Conservation (phyloP, 2,888 invertebrate species). For the Lochmaea capreae region DNA sequence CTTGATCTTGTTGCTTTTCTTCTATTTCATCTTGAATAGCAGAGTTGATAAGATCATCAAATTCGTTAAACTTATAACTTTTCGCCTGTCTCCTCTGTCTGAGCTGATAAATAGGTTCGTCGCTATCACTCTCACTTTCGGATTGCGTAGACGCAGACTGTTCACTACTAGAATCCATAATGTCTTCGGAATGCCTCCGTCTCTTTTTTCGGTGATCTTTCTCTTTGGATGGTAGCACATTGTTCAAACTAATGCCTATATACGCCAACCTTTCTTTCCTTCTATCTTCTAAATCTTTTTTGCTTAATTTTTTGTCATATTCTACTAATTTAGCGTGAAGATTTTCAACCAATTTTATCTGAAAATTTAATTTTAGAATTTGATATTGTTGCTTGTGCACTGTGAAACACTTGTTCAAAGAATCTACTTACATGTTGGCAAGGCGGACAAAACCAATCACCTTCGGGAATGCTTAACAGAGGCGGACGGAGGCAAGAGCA, state of each 20-base stretch:
- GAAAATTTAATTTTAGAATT: constrained; percentile 6
- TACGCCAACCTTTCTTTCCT: constrained; percentile 78
- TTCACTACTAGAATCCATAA: constrained; percentile 41
- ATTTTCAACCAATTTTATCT: constrained; percentile 71
- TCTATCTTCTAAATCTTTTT: constrained; percentile 74
- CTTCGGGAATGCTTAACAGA: constrained; percentile 93
- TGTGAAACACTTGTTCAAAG: not conserved
- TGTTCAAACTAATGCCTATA: constrained; percentile 80
- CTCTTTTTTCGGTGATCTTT: constrained; percentile 56
- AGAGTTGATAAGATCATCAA: constrained; percentile 94
- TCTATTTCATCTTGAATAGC: constrained; percentile 86
- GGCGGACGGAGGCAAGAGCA: constrained; percentile 94
- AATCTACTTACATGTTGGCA: constrained; percentile 87
- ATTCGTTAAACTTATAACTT: constrained; percentile 90
- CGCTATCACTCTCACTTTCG: constrained; percentile 66
- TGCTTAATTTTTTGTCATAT: constrained; percentile 79
- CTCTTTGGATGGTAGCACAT: constrained; percentile 70
- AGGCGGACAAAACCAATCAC: constrained; percentile 98
- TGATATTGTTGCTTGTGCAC: no score
- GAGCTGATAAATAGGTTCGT: constrained; percentile 86
- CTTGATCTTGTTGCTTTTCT: constrained; percentile 44
- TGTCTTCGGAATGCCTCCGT: constrained; percentile 47
- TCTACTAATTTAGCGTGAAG: constrained; percentile 81
- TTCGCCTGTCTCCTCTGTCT: constrained; percentile 84
- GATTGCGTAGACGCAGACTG: constrained; percentile 32